Evolutionary conservation across 2,113 vertebrate species (phyloP), one percentile per base, ranked within the genome.

Genomic region (Cheilinus undulatus): DNA sequence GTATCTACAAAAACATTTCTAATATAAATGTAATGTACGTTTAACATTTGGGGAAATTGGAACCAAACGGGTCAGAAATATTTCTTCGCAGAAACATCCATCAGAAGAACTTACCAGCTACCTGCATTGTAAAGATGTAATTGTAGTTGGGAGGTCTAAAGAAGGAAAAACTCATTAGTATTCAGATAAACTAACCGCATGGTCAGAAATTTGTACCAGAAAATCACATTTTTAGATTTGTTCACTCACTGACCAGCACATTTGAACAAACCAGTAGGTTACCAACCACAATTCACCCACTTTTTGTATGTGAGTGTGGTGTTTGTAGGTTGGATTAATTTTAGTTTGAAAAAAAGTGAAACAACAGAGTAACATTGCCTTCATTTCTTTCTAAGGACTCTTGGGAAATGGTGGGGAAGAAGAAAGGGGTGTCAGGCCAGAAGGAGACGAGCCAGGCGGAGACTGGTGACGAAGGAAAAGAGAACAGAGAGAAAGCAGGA

Each of bases 351-450:
- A 13, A 3, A 7, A 22, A 43, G 58, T 11, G 15, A 49, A n/a
- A 15, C 23, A n/a, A 27, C 7, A 24, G 12, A 30, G 57, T 68
- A 58, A 68, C 4, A 3, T 28, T 40, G 19, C 57, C 34, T 82
- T 32, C 13, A 1, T 54, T 65, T 48, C 8, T 73, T 66, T 23
- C 23, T 20, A 76, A 99, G 97, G 96, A 99, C 82, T 99, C 97
- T 60, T 99, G 97, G 97, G 97, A 99, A 64, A 99, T 99, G 97
- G 97, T 99, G 3, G 97, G 97, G 36, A 99, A 98, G 93, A 99
- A 99, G 92, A 99, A 99, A 73, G 94, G 96, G 1, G 94, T 99
- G 74, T 98, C 97, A 0, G 96, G 96, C 62, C 97, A 96, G 88
- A 99, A 99, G 93, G 97, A 98, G 84, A 92, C 89, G 0, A 95